These are phyloP conservation scores for Ephialtes manifestator DNA, from an alignment of 2,888 invertebrate species.

Conservation along the genomic window DNA sequence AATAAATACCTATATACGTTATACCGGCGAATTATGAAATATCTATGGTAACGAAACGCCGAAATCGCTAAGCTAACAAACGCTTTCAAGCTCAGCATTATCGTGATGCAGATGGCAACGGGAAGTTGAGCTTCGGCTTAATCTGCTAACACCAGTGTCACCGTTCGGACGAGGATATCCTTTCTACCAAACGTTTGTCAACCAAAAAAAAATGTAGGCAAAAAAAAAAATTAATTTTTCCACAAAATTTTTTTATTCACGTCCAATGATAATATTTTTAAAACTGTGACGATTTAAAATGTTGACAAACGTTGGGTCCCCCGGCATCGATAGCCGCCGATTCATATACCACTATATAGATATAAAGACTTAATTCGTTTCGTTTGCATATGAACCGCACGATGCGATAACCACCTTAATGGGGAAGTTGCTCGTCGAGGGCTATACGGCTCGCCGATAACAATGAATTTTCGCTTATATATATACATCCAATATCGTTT, in stretches of 20 bases:
- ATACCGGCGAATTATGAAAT: background rate
- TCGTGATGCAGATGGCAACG: background rate
- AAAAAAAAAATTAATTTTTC: constrained; percentile 1
- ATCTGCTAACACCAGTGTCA: constrained; percentile 67
- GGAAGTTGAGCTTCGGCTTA: constrained; percentile 37
- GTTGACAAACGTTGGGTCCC: constrained; percentile 69
- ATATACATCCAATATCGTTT: constrained; percentile 20
- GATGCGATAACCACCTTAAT: constrained; percentile 65
- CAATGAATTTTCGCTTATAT: constrained; percentile 49
- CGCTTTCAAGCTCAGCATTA: constrained; percentile 6
- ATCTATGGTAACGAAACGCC: constrained; percentile 9
- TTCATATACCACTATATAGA: constrained; percentile 35
- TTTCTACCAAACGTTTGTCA: constrained; percentile 67
- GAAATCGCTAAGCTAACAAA: constrained; percentile 11
- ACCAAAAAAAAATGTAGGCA: constrained; percentile 13
- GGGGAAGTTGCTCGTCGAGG: constrained; percentile 65
- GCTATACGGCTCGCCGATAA: constrained; percentile 52
- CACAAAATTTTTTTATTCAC: background rate
- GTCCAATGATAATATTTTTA: background rate
- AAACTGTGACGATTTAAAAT: background rate
- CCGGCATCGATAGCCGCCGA: constrained; percentile 33
- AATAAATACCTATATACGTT: background rate
- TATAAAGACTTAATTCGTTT: constrained; percentile 71
- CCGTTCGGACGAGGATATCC: constrained; percentile 73
- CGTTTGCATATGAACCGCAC: constrained; percentile 68